Evolutionary conservation across 2,113 vertebrate species (phyloP).

Genomic region (Eonycteris spelaea): DNA sequence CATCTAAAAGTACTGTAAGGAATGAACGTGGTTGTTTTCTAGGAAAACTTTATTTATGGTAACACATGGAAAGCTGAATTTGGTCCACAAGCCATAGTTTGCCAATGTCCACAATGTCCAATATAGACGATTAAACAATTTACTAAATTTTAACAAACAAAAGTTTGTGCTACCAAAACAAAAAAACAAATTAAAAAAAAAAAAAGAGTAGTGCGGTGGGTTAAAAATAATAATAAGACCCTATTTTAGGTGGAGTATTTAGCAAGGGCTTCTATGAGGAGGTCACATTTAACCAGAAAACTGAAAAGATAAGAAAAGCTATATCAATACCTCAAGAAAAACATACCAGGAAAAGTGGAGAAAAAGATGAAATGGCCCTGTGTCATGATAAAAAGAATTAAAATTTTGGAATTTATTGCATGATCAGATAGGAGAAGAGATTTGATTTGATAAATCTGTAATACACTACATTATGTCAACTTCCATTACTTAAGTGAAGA

Average conservation of each 20-base stretch:
- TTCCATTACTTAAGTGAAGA: neutral
- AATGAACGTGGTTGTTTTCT: neutral
- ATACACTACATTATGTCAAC: neutral
- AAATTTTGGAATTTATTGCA: neutral
- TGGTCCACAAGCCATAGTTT: neutral
- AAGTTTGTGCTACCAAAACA: too few species aligned
- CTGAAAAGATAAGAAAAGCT: neutral
- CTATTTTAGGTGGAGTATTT: neutral
- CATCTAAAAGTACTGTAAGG: neutral
- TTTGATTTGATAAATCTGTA: neutral
- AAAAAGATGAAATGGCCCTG: neutral
- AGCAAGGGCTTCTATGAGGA: neutral
- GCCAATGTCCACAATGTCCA: too few species aligned
- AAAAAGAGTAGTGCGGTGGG: neutral
- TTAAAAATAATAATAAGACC: neutral
- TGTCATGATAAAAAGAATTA: neutral
- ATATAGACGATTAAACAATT: neutral
- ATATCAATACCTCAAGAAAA: neutral
- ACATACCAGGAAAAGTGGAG: neutral
- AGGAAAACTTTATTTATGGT: neutral
- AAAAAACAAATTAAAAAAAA: neutral
- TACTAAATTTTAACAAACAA: neutral
- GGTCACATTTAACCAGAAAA: neutral
- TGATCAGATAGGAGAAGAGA: neutral
- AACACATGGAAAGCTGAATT: neutral